Evolutionary conservation across 1,140 invertebrate genomes (phyloP), one percentile per base, ranked within the genome.

Genomic region (Heliconius hewitsoni): DNA sequence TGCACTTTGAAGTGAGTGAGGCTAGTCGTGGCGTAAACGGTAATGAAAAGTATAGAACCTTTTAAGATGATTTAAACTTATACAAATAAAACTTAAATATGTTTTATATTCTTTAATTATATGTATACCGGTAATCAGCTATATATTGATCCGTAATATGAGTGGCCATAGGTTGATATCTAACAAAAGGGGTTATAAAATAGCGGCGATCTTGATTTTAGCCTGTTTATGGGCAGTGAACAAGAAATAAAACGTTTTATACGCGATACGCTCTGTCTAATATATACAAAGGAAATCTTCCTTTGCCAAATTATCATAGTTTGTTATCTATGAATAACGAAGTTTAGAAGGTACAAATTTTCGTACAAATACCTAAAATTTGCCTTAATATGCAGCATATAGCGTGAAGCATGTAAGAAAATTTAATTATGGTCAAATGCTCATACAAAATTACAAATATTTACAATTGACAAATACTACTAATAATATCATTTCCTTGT

Each of bases 181-280:
- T 60, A 11, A 60, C 55, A 60, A 23, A 11, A 9, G 19, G n/a
- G n/a, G 19, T 60, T 57, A 23, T 60, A 60, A 60, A 60, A 23
- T 57, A 66, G 60, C 11, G 60, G 27, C 30, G 23, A 66, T 66
- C 60, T 66, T 66, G 27, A 30, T 30, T 66, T n/a, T 30, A 16
- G 4, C 11, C 1, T 66, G 11, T 66, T 66, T 66, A 4, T 30
- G 60, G 60, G 23, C 27, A 9, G 23, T 30, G 60, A 66, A 16
- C 27, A 66, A 66, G 60, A 66, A 66, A 66, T 66, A 66, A 66
- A 30, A 23, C 13, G 27, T 27, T 66, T 66, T 66, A 30, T 30
- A 13, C 60, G 8, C 60, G 60, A 66, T 30, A 66, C 60, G 60
- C 60, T 66, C 60, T 66, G 60, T 27, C 23, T 66, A 66, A 66